These are phyloP conservation scores for Drosophila melanosoma DNA, from an alignment of 2,888 invertebrate species.

Conservation along the genomic window DNA sequence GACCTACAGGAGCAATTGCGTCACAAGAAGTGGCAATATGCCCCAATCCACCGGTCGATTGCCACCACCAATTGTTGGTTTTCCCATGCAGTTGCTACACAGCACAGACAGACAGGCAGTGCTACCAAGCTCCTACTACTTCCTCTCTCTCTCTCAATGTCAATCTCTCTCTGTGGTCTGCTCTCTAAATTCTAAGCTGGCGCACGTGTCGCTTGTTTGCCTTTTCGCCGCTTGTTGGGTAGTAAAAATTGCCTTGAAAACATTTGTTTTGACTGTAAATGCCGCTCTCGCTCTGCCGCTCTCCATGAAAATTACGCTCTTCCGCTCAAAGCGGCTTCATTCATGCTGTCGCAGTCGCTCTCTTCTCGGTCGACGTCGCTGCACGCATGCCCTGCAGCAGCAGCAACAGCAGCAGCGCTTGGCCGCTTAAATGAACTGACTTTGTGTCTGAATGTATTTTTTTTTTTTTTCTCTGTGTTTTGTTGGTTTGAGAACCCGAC, in stretches of 20 bases:
- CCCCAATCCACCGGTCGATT: conserved; percentile 11
- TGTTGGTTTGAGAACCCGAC: conserved; percentile 37
- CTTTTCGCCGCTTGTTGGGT: conserved; percentile 60
- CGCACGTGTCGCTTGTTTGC: conserved; percentile 72
- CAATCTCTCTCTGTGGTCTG: neutral
- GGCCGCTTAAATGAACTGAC: conserved; percentile 33
- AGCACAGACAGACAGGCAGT: conserved; percentile 32
- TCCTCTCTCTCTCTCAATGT: neutral
- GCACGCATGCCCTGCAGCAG: conserved; percentile 65
- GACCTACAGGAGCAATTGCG: conserved; percentile 63
- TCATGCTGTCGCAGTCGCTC: conserved; percentile 40
- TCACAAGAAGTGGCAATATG: conserved; percentile 42
- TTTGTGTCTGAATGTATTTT: conserved; percentile 41
- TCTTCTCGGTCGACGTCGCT: conserved; percentile 13
- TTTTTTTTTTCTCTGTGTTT: neutral
- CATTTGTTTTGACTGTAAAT: conserved; percentile 50
- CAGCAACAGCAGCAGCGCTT: conserved; percentile 8
- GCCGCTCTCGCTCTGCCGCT: conserved; percentile 8
- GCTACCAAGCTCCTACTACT: conserved; percentile 15
- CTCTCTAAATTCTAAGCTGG: conserved; percentile 14
- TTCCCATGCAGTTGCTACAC: conserved; percentile 34
- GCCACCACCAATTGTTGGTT: conserved; percentile 36
- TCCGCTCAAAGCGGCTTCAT: conserved; percentile 47
- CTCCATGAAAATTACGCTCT: conserved; percentile 15
- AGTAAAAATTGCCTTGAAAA: conserved; percentile 33